A percentile compares a stretch with the other conserved stretches of the same genome.
Evolutionary conservation across 2,888 invertebrate genomes (phyloP).

Genomic region (Aleiodes alternator): DNA sequence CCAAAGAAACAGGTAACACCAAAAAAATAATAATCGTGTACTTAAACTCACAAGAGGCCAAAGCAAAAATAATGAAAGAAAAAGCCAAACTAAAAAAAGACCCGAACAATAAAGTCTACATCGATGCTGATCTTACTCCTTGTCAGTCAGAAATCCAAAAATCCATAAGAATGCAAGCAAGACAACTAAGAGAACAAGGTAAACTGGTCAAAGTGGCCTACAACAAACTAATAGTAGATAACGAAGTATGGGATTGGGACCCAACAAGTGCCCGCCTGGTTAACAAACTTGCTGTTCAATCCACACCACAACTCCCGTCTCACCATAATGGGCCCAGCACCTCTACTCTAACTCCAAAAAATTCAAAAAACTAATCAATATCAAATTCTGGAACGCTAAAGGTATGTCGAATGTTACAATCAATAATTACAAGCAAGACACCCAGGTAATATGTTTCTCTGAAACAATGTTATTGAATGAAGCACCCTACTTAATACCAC

Average conservation of each 20-base stretch:
- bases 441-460: constrained; percentile 1
- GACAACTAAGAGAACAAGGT: not conserved
- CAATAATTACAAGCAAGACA: not conserved
- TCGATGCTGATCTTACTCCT: constrained; percentile 13
- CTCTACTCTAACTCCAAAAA: not conserved
- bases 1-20: not conserved
- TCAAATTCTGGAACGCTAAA: constrained; percentile 7
- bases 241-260: not conserved
- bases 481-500: not conserved
- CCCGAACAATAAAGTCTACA: not conserved
- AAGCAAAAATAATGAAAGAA: not conserved
- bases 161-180: not conserved
- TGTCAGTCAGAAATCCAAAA: not conserved
- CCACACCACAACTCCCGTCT: not conserved
- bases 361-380: not conserved
- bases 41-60: not conserved
- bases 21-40: not conserved
- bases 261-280: not conserved
- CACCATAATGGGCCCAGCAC: not conserved
- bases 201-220: not conserved
- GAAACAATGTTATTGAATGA: constrained; percentile 16
- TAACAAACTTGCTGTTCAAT: not conserved
- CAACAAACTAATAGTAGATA: constrained; percentile 2
- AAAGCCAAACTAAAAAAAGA: not conserved
- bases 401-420: constrained; percentile 8